Evolutionary conservation across 1,140 invertebrate genomes (phyloP), one percentile per base, ranked within the genome.

Genomic region (Oryzaephilus surinamensis): DNA sequence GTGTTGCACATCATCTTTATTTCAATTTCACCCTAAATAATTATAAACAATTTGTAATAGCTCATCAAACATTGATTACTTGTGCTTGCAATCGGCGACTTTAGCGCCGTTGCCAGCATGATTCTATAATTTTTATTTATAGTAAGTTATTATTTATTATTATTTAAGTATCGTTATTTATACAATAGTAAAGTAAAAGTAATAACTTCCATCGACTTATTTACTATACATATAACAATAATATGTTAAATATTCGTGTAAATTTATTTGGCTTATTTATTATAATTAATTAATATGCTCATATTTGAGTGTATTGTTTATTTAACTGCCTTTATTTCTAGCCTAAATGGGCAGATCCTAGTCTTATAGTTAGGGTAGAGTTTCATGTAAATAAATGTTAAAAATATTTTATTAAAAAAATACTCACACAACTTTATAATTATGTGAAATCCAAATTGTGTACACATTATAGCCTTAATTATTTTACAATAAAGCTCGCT

Each of bases 311-410:
- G 43, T 19, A 32, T 32, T 32, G n/a, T n/a, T n/a, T n/a, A n/a
- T 43, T 38, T 27, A 26, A 43, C 33, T 43, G 32, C 19, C 24
- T 36, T 27, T 19, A 18, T 32, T 19, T 37, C 30, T 41, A 14
- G 36, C 19, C 14, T 43, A 24, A 12, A 24, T 36, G 43, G 32
- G 41, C 37, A 45, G 28, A 42, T 46, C 39, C 53, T 55, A 55
- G 53, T 55, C 53, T 51, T 43, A 30, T 47, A 48, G 38, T 48
- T 55, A 55, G 48, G 40, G 33, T 48, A 20, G 50, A 48, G 43
- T 42, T 39, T 40, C 28, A 48, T 53, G 45, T 50, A 52, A 34
- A 53, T 50, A 51, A 45, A 39, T 20, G n/a, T n/a, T n/a, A n/a
- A n/a, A n/a, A n/a, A n/a, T n/a, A n/a, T 38, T 41, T 20, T 43